Base-by-base conservation (phyloP, 2,888 invertebrate species). In the Diarsia dahlii region DNA sequence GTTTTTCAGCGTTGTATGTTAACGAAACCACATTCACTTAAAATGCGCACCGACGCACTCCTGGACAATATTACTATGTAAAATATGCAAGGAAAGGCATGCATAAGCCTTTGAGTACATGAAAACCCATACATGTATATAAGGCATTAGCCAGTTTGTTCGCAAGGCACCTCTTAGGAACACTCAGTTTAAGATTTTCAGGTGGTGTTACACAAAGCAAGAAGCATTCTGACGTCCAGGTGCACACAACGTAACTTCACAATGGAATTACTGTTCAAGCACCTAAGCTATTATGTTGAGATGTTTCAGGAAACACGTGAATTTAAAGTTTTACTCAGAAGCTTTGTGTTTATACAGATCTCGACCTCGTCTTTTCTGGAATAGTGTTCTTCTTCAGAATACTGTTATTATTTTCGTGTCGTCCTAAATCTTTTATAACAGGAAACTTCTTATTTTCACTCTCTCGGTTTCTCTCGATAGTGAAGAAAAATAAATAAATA, bases 171-270 rank as follows among this genome's bases (percentile, higher is more conserved):
- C 80, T 86, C 87, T 77, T 70, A 79, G 80, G 70, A 75, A 82
- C 75, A 82, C 78, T 78, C 66, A 48, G 77, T 82, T 74, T 81
- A 87, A 85, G 85, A 85, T 87, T 86, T 84, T 87, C 85, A 85
- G 85, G 82, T 81, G 78, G 82, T 73, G 81, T 81, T 81, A 84
- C 87, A 89, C 88, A 89, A 90, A 90, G 87, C 88, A 82, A 87
- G 84, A 83, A 85, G 85, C 86, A 83, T 89, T 86, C 87, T 86
- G 84, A 80, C 86, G 84, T 84, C 85, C 87, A 87, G 78, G 77
- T 85, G 81, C 75, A 84, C 66, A 76, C 74, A 71, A 78, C 78
- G 78, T 82, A 85, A 81, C 81, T 82, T 78, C 84, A 88, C 84
- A 88, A 85, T 81, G 83, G 82, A 88, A 88, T 88, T 84, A 84